Percentiles rank a stretch among this genome's conserved stretches.
Conservation (phyloP, 1,140 invertebrate genomes). For the Melitaea cinxia region DNA sequence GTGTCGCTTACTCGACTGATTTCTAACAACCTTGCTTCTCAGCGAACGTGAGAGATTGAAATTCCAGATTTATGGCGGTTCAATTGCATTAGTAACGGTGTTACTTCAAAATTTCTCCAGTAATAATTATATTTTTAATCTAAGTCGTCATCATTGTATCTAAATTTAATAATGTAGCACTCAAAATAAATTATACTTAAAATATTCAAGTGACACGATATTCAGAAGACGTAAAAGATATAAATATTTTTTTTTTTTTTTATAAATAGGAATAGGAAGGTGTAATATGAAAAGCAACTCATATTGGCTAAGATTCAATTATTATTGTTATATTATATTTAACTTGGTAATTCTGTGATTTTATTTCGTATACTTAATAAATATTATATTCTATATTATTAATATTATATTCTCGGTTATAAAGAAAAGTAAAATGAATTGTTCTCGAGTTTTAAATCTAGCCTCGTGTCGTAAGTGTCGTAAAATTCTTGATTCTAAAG, state of each 20-base stretch:
- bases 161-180: conserved; percentile 8
- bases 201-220: conserved; percentile 20
- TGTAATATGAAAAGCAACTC: not conserved
- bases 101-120: not conserved
- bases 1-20: conserved; percentile 53
- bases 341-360: no score
- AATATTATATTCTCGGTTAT: not conserved
- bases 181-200: conserved; percentile 11
- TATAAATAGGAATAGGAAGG: conserved; percentile 8
- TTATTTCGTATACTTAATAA: not conserved
- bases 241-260: conserved; percentile 7
- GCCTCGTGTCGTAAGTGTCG: conserved; percentile 22
- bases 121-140: not conserved
- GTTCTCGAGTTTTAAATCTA: conserved; percentile 12
- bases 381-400: not conserved
- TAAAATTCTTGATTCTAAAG: conserved; percentile 40
- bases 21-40: conserved; percentile 49
- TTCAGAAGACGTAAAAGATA: conserved; percentile 14
- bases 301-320: no score
- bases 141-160: not conserved
- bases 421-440: not conserved
- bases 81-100: conserved; percentile 33
- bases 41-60: conserved; percentile 67
- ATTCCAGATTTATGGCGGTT: conserved; percentile 59
- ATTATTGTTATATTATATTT: no score